A percentile compares a stretch with the other conserved stretches of the same genome.
These are phyloP conservation scores for Phymorhynchus buccinoides DNA, from an alignment of 1,140 invertebrate genomes.

Conservation along the genomic window DNA sequence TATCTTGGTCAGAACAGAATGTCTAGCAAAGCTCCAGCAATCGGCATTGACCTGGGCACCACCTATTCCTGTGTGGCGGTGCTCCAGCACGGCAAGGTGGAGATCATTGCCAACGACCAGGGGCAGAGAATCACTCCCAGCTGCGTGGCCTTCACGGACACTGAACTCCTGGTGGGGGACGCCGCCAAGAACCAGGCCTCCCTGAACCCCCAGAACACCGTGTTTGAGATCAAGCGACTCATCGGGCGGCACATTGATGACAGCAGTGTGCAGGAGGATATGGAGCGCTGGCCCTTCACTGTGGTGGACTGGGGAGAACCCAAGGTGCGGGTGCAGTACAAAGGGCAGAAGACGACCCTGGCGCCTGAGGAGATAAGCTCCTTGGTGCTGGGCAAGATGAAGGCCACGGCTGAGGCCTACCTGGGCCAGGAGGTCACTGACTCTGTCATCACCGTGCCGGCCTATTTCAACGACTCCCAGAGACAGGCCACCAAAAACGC, in stretches of 20 bases:
- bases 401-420: too few relatives aligned
- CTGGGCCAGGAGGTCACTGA: too few relatives aligned
- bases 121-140: slow-evolving; percentile 87
- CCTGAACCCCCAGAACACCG: too few relatives aligned
- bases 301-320: slow-evolving; percentile 82
- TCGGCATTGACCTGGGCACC: slow-evolving; percentile 77
- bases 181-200: slow-evolving; percentile 79
- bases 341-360: slow-evolving; percentile 90
- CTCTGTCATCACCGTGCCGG: too few relatives aligned
- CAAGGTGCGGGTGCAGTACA: slow-evolving; percentile 87
- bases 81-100: slow-evolving; percentile 85
- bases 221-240: slow-evolving; percentile 87
- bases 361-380: slow-evolving; percentile 92
- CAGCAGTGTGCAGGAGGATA: slow-evolving; percentile 88
- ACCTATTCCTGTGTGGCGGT: slow-evolving; percentile 77
- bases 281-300: slow-evolving; percentile 94
- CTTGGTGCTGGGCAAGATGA: slow-evolving; percentile 90
- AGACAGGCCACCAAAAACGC: slow-evolving; percentile 78
- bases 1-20: too few relatives aligned
- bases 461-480: slow-evolving; percentile 74
- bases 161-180: slow-evolving; percentile 92
- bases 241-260: slow-evolving; percentile 96
- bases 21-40: slow-evolving; percentile 68
- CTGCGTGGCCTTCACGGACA: too few relatives aligned
- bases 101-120: slow-evolving; percentile 94